phyloP scores from a whole-genome alignment of 2,888 invertebrate genomes.

The Cybosia mesomella region DNA sequence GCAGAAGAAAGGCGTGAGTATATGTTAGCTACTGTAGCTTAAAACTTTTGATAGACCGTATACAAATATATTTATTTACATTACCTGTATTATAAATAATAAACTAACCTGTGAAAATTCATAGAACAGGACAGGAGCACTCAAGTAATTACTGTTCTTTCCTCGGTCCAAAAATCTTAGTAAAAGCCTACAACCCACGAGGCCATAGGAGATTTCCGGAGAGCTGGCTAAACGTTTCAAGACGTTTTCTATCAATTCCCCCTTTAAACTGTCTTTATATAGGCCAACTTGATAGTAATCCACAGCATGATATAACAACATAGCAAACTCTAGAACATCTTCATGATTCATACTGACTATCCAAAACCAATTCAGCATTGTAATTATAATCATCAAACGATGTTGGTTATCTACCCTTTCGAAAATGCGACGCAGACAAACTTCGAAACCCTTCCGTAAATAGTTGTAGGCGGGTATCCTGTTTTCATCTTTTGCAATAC shows the following conservation, averaged over 20 bases:
- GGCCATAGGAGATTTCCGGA: conserved; percentile 74
- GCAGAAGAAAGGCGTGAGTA: no score
- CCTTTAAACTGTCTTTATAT: conserved; percentile 77
- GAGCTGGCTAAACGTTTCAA: conserved; percentile 81
- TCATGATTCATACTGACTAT: conserved; percentile 72
- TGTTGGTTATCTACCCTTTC: conserved; percentile 79
- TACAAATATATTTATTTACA: neutral
- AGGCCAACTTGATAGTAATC: conserved; percentile 72
- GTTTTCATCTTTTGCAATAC: conserved; percentile 60
- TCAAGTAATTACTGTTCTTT: conserved; percentile 77
- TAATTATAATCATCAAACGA: conserved; percentile 78
- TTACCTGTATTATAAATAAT: neutral
- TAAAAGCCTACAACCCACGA: conserved; percentile 85
- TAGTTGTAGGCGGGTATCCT: conserved; percentile 60
- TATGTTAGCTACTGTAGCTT: no score
- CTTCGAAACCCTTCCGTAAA: conserved; percentile 83
- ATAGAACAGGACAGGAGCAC: conserved; percentile 82
- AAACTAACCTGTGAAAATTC: conserved; percentile 69
- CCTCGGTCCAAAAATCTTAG: conserved; percentile 86
- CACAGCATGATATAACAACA: conserved; percentile 84
- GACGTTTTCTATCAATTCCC: conserved; percentile 79
- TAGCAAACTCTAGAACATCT: conserved; percentile 83
- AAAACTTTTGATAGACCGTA: neutral
- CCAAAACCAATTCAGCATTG: conserved; percentile 84
- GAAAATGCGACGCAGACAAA: conserved; percentile 84